Base-by-base conservation (phyloP, 2,797 vertebrate species). In the Cirrhinus molitorella region DNA sequence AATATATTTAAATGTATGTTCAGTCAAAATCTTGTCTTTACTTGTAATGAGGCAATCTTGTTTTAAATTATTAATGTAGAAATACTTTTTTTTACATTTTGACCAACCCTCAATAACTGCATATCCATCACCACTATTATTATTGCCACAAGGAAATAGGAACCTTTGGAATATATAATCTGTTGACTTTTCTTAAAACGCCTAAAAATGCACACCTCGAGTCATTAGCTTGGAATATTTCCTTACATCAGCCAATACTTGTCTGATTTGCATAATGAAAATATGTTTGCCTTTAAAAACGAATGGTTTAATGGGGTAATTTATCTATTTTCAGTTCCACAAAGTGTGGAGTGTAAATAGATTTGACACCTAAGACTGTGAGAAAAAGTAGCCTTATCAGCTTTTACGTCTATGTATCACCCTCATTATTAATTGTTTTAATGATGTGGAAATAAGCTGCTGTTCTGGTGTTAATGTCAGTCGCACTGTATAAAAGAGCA, bases 401-500 rank as follows among this genome's bases (percentile, higher is more conserved):
- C 88, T 57, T 82, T 88, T 90, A 88, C 87, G 78, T 83, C 65
- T 83, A 71, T 25, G 63, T 85, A 80, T 85, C 59, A 79, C 61
- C 85, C 49, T 83, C 28, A 17, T 88, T 80, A 90, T 85, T 90
- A 88, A 86, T 86, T 85, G 73, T 88, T 81, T 87, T 91, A 92
- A 92, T 91, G 92, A 85, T 76, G 86, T 86, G 83, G 85, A 91
- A 91, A 49, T 87, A 91, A 92, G 79, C 83, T 88, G 87, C 90
- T 92, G 89, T 91, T 87, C 87, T 71, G 53, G 16, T 34, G 74
- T 23, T 59, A 72, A 76, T 84, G 75, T 19, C 73, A 49, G 57
- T 73, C 73, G 25, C 17, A 74, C 66, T 28, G 28, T 67, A 88
- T 87, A 86, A 83, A 86, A 84, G 72, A 49, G 43, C n/a, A 55